Conservation (phyloP, 2,888 invertebrate species). For the Spisula solida region DNA sequence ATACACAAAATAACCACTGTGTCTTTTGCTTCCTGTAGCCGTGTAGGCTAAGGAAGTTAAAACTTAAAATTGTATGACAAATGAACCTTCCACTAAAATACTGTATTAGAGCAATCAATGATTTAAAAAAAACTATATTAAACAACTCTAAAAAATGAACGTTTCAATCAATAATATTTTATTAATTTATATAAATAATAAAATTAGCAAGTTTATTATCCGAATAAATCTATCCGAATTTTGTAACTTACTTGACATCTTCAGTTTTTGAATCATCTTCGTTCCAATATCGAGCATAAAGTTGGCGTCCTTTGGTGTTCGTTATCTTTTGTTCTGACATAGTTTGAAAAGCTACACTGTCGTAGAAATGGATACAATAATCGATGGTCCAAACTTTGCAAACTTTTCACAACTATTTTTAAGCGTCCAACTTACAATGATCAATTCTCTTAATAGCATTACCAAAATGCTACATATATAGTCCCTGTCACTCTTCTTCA, state of each 20-base stretch:
- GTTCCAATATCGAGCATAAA: conserved; percentile 80
- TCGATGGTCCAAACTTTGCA: not conserved
- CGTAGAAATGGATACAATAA: not conserved
- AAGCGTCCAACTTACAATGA: not conserved
- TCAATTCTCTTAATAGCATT: not conserved
- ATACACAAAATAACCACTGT: no score
- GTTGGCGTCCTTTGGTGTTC: conserved; percentile 75
- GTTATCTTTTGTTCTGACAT: conserved; percentile 64
- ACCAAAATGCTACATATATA: not conserved
- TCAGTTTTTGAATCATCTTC: conserved; percentile 58
- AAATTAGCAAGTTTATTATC: no score
- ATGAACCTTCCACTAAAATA: no score
- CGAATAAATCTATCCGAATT: not conserved
- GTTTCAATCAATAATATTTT: no score
- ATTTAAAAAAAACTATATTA: no score
- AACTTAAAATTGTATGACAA: no score
- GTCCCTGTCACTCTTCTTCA: no score
- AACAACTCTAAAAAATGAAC: no score
- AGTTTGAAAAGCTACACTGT: not conserved
- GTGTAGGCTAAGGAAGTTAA: no score
- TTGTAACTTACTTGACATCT: conserved; percentile 31
- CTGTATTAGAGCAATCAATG: no score
- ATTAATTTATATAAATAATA: no score
- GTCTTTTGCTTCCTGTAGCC: no score
- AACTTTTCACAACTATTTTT: not conserved